Evolutionary conservation across 2,797 vertebrate species (phyloP).

Genomic region (Triplophysa yarkandensis): DNA sequence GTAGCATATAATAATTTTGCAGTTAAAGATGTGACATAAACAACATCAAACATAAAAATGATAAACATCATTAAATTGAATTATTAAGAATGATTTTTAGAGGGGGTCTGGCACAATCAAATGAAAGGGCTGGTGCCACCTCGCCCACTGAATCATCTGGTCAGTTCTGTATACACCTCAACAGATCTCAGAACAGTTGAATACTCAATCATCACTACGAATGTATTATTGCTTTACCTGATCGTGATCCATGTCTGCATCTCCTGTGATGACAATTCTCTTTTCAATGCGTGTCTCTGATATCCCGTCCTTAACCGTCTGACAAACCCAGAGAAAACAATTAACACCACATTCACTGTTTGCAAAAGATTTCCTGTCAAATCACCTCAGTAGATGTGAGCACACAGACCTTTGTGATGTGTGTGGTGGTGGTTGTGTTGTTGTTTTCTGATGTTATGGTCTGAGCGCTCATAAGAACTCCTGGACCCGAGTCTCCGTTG

Average conservation of each 20-base stretch:
- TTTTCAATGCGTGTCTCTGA: slow-evolving; percentile 98
- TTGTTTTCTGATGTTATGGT: slow-evolving; percentile 98
- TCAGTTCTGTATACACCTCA: too few species aligned
- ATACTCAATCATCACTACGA: neutral
- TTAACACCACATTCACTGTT: too few species aligned
- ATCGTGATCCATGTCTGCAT: slow-evolving; percentile 95
- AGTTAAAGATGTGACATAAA: too few species aligned
- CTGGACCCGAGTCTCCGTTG: slow-evolving; percentile 86
- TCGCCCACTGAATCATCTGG: too few species aligned
- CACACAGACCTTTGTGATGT: slow-evolving; percentile 95
- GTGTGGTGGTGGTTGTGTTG: slow-evolving; percentile 96
- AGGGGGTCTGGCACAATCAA: too few species aligned
- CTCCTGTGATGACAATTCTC: slow-evolving; percentile 96
- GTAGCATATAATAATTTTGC: too few species aligned
- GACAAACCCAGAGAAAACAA: slow-evolving; percentile 32
- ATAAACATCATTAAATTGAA: too few species aligned
- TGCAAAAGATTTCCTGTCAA: too few species aligned
- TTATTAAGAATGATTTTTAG: too few species aligned
- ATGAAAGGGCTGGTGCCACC: too few species aligned
- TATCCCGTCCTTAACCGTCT: slow-evolving; percentile 98
- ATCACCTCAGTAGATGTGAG: slow-evolving; percentile 7
- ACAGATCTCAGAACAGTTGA: too few species aligned
- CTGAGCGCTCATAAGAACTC: slow-evolving; percentile 95
- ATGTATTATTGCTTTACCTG: slow-evolving; percentile 77
- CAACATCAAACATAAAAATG: too few species aligned